Evolutionary conservation across 2,888 invertebrate genomes (phyloP), one percentile per base, ranked within the genome.

Genomic region (Catocala fraxini): DNA sequence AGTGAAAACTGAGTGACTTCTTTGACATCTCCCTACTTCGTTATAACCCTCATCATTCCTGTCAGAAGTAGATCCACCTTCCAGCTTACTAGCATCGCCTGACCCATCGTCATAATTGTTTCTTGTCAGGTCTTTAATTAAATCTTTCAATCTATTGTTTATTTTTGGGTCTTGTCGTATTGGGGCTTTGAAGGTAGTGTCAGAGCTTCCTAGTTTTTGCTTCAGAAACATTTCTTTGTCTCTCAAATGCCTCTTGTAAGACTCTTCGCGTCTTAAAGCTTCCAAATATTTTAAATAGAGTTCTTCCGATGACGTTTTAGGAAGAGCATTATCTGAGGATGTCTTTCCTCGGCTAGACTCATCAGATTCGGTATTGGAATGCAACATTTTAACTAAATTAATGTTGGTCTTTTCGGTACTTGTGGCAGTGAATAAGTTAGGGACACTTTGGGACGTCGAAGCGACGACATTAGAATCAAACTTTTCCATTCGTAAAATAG

Each of bases 71-170:
- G 86, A 85, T 25, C 87, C 86, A 13, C 89, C 88, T 80, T 91
- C 90, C 56, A 93, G 71, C 78, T 91, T 92, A 76, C 90, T 90
- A n/a, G 93, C 93, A 77, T 94, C 94, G 6, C 94, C 94, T 6
- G 93, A 93, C 13, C 93, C 93, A 76, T 93, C 90, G 59, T 90
- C 88, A 73, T 91, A 90, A 61, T 93, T 92, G 67, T 93, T 93
- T 69, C 89, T 84, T n/a, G 90, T 88, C 56, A 94, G 84, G 75
- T 94, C 94, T 75, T 92, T 91, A 65, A 93, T 87, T 48, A 94
- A 78, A 61, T 91, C 86, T 68, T 91, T 89, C 12, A 93, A 73
- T 77, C 82, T 87, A 56, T 75, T 86, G 64, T 81, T 85, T 11
- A 82, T 70, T 69, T 86, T 88, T 7, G 68, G 47, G 43, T 87